phyloP scores from a whole-genome alignment of 2,113 vertebrate species.

The Oxyruncus cristatus region DNA sequence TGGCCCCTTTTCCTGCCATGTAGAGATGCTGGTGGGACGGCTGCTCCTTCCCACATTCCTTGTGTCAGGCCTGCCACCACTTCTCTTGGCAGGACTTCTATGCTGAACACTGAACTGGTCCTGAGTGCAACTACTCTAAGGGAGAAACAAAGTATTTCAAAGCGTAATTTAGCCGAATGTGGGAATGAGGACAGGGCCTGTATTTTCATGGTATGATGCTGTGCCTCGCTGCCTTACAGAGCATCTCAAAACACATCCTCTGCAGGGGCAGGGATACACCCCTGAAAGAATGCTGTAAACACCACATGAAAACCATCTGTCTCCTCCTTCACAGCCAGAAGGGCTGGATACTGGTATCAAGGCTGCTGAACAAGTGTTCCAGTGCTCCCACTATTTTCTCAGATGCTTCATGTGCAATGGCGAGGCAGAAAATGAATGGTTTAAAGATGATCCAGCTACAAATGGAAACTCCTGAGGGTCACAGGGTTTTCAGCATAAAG shows the following conservation, averaged over 20 bases:
- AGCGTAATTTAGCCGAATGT: neutral
- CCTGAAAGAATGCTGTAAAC: neutral
- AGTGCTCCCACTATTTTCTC: neutral
- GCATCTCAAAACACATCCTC: neutral
- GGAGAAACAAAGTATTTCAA: neutral
- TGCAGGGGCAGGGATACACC: neutral
- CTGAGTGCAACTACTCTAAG: neutral
- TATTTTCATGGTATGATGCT: neutral
- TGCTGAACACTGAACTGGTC: neutral
- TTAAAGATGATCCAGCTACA: neutral
- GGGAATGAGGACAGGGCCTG: neutral
- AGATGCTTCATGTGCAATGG: neutral
- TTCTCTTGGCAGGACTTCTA: neutral
- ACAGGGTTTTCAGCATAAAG: neutral
- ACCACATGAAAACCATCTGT: neutral
- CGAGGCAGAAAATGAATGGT: neutral
- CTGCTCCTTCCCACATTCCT: neutral
- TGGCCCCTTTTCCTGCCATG: neutral
- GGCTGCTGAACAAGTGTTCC: neutral
- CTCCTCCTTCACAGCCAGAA: neutral
- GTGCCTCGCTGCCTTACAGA: neutral
- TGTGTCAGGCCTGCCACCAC: accelerated
- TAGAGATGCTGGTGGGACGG: accelerated
- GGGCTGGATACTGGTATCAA: neutral
- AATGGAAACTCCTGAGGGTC: neutral